Percentiles rank a stretch among this genome's conserved stretches.
Conservation (phyloP, 2,797 vertebrate species). For the Pitangus sulphuratus region DNA sequence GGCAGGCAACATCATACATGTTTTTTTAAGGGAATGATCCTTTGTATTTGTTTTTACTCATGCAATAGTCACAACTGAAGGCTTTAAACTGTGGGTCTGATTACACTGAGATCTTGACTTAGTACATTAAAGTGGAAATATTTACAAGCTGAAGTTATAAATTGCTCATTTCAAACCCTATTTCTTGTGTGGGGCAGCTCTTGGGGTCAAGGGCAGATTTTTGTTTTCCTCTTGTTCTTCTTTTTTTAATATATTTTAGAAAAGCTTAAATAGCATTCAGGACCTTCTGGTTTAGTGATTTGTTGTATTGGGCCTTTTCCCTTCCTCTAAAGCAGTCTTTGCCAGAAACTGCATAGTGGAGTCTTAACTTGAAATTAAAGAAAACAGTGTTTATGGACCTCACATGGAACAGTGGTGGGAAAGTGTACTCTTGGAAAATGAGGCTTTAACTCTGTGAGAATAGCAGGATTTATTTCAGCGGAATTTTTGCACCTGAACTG, state of each 20-base stretch:
- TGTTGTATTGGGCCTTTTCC: background rate
- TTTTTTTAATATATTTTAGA: background rate
- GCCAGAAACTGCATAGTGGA: background rate
- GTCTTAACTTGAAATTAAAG: background rate
- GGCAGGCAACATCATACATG: background rate
- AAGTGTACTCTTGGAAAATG: background rate
- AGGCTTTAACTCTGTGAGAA: background rate
- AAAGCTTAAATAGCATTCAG: background rate
- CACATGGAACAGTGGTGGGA: background rate
- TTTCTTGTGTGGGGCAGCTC: background rate
- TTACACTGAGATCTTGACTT: background rate
- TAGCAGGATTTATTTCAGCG: background rate
- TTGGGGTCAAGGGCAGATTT: background rate
- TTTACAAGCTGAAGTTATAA: background rate
- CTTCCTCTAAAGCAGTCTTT: background rate
- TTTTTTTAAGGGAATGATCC: background rate
- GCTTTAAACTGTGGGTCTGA: background rate
- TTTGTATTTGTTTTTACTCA: background rate
- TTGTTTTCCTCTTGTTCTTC: background rate
- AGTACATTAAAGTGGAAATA: background rate
- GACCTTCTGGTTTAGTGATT: background rate
- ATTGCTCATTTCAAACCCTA: background rate
- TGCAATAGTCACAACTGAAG: background rate
- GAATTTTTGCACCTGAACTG: background rate
- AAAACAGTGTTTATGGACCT: background rate